Evolutionary conservation across 2,113 vertebrate genomes (phyloP).

Genomic region (Gasterosteus aculeatus): DNA sequence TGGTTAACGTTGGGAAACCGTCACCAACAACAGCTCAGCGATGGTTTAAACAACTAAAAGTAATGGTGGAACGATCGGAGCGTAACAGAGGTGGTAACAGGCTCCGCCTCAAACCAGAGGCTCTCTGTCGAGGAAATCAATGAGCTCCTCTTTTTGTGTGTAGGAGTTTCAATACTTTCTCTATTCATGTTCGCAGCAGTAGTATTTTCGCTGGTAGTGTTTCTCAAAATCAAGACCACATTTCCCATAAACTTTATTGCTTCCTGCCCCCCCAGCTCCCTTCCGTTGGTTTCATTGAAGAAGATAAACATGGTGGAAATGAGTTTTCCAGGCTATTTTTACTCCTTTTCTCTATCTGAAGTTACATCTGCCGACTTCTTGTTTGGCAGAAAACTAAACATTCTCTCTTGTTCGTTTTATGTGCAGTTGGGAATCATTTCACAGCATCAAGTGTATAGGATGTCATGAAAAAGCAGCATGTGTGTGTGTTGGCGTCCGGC

Average conservation of each 20-base stretch:
- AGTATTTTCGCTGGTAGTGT: constrained; percentile 42
- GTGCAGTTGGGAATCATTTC: neutral
- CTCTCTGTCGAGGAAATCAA: constrained; percentile 21
- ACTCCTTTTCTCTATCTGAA: constrained; percentile 20
- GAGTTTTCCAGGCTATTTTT: constrained; percentile 42
- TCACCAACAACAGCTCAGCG: too few species aligned
- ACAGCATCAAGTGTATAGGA: neutral
- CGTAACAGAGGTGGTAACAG: neutral
- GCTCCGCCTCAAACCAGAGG: constrained; percentile 24
- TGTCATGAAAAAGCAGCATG: neutral
- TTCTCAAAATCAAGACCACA: constrained; percentile 66
- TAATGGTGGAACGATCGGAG: neutral
- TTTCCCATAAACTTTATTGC: constrained; percentile 69
- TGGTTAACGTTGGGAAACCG: neutral
- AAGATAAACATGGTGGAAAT: constrained; percentile 59
- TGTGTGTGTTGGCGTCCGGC: neutral
- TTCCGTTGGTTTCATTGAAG: constrained; percentile 41
- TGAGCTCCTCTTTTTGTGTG: constrained; percentile 3
- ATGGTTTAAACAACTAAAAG: neutral
- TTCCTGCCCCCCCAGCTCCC: constrained; percentile 55
- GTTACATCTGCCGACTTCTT: constrained; percentile 2
- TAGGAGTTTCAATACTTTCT: constrained; percentile 5
- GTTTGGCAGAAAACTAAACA: constrained; percentile 18
- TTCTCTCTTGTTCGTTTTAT: constrained; percentile 1
- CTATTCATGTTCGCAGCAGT: constrained; percentile 33